phyloP scores from a whole-genome alignment of 2,797 vertebrate genomes.

The Fistularia commersonii region DNA sequence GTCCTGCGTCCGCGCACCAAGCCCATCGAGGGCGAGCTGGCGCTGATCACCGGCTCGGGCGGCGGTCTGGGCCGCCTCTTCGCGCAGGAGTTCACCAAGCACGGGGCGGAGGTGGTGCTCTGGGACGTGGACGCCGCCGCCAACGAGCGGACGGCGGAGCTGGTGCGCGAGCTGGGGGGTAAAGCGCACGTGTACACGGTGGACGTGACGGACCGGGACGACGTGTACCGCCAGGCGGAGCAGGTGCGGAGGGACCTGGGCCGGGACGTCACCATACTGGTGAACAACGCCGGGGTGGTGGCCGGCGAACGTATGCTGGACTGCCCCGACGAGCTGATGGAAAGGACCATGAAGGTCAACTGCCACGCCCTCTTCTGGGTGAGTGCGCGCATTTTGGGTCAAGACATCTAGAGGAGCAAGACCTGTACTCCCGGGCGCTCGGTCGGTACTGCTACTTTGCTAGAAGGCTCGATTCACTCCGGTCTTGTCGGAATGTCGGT shows the following conservation, averaged over 20 bases:
- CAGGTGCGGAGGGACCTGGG: conserved; percentile 58
- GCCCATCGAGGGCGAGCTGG: conserved; percentile 86
- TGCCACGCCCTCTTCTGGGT: conserved; percentile 76
- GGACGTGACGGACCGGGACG: conserved; percentile 59
- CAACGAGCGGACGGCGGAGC: conserved; percentile 86
- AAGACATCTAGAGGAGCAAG: conserved; percentile 29
- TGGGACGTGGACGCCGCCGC: conserved; percentile 83
- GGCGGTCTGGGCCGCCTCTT: conserved; percentile 86
- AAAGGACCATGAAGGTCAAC: conserved; percentile 73
- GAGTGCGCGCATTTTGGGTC: conserved; percentile 20
- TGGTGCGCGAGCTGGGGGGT: conserved; percentile 81
- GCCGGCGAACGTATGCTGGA: conserved; percentile 63
- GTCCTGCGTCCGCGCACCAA: conserved; percentile 84
- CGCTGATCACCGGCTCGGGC: conserved; percentile 85
- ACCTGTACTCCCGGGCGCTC: no score
- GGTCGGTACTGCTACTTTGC: no score
- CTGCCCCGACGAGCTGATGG: conserved; percentile 64
- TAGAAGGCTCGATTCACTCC: no score
- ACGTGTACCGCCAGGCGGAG: conserved; percentile 55
- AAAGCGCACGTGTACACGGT: conserved; percentile 69
- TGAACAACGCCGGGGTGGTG: conserved; percentile 73
- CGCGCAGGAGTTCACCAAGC: conserved; percentile 83
- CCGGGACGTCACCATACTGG: conserved; percentile 62
- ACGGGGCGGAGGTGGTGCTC: conserved; percentile 83
- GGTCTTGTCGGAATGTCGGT: no score